phyloP scores from a whole-genome alignment of 2,888 invertebrate genomes.

The Thereva nobilitata region DNA sequence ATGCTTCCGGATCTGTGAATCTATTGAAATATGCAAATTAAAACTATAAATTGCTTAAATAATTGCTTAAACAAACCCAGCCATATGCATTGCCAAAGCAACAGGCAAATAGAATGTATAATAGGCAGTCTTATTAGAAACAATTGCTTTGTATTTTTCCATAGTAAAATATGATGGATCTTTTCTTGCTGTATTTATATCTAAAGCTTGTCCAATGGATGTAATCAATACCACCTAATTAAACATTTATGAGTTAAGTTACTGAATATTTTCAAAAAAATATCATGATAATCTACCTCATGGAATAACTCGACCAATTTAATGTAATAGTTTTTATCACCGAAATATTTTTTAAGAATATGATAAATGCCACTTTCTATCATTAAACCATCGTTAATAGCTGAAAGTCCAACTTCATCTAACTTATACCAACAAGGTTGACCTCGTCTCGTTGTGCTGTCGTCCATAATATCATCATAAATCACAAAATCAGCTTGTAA shows the following conservation, averaged over 20 bases:
- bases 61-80: slow-evolving; percentile 60
- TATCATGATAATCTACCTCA: slow-evolving; percentile 51
- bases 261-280: neutral
- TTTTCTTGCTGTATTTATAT: slow-evolving; percentile 69
- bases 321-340: slow-evolving; percentile 74
- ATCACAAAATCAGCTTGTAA: slow-evolving; percentile 86
- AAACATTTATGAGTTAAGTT: neutral
- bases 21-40: slow-evolving; percentile 43
- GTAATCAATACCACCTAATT: slow-evolving; percentile 58
- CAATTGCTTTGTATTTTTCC: slow-evolving; percentile 85
- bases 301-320: slow-evolving; percentile 82
- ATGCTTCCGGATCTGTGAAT: slow-evolving; percentile 74
- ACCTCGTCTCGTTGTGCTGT: slow-evolving; percentile 79
- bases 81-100: slow-evolving; percentile 83
- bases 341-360: slow-evolving; percentile 79
- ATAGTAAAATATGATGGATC: slow-evolving; percentile 75
- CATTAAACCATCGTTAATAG: slow-evolving; percentile 84
- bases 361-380: slow-evolving; percentile 79
- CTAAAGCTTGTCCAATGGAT: slow-evolving; percentile 80
- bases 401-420: slow-evolving; percentile 72
- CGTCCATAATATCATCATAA: slow-evolving; percentile 91
- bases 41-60: neutral
- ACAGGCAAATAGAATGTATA: slow-evolving; percentile 95
- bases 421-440: slow-evolving; percentile 88
- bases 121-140: slow-evolving; percentile 90